Evolutionary conservation across 2,888 invertebrate genomes (phyloP).

Genomic region (Phaonia tiefii): DNA sequence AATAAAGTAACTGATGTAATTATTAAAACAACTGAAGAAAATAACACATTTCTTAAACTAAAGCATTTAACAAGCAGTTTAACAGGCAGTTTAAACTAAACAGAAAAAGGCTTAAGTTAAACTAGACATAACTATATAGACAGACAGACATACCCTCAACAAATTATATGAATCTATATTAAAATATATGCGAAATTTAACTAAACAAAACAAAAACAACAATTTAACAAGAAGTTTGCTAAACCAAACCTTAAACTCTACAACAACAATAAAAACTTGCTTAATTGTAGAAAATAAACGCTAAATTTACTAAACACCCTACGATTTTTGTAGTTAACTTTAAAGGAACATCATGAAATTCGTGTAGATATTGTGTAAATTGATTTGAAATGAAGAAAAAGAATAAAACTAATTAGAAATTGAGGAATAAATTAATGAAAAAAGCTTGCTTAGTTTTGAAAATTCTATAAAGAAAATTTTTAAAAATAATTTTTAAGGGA

Average conservation of each 20-base stretch:
- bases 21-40: constrained; percentile 17
- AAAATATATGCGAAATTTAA: not conserved
- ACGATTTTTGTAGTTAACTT: constrained; percentile 33
- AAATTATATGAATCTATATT: constrained; percentile 27
- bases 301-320: constrained; percentile 19
- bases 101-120: constrained; percentile 55
- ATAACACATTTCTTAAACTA: not conserved
- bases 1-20: constrained; percentile 30
- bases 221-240: constrained; percentile 4
- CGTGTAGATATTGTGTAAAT: constrained; percentile 33
- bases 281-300: constrained; percentile 14
- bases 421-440: not conserved
- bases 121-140: constrained; percentile 19
- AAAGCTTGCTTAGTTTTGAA: constrained; percentile 35
- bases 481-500: not conserved
- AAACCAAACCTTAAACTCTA: not conserved
- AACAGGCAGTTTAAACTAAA: constrained; percentile 25
- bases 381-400: constrained; percentile 5
- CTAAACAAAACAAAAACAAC: not conserved
- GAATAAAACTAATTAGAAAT: not conserved
- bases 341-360: constrained; percentile 13
- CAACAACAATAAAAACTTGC: not conserved
- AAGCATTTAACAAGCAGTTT: constrained; percentile 52
- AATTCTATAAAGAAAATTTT: not conserved
- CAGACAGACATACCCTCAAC: not conserved